Evolutionary conservation across 2,888 invertebrate species (phyloP).

Genomic region (Oligia latruncula): DNA sequence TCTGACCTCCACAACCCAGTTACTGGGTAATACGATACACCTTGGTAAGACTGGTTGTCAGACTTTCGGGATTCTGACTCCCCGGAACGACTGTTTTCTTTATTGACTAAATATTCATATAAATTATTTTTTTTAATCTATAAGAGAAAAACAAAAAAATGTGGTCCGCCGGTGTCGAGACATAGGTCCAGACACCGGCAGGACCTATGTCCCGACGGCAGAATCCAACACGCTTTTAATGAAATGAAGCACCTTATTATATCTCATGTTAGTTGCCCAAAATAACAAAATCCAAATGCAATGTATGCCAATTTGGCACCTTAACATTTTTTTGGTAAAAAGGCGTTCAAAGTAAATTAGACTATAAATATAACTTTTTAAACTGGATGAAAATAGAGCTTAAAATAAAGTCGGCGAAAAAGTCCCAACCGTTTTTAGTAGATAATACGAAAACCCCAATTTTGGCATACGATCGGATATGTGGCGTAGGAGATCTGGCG

Average conservation of each 20-base stretch:
- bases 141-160: neutral
- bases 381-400: neutral
- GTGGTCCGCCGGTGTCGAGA: neutral
- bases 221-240: neutral
- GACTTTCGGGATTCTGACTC: too few relatives aligned
- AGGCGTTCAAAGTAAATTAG: neutral
- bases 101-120: neutral
- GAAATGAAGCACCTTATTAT: neutral
- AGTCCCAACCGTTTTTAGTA: conserved; percentile 13
- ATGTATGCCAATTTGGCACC: neutral
- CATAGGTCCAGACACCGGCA: too few relatives aligned
- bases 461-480: conserved; percentile 22
- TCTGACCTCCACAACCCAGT: too few relatives aligned
- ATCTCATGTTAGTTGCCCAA: neutral
- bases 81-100: neutral
- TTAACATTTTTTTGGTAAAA: neutral
- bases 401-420: conserved; percentile 3
- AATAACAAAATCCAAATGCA: neutral
- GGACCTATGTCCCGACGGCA: too few relatives aligned
- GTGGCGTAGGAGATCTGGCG: conserved; percentile 26
- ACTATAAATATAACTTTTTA: conserved; percentile 13
- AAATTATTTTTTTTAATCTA: neutral
- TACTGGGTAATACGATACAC: too few relatives aligned
- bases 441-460: neutral
- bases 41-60: too few relatives aligned